Percentiles rank a stretch among this genome's conserved stretches.
These are phyloP conservation scores for Zapornia atra DNA, from an alignment of 2,113 vertebrate genomes.

Conservation along the genomic window DNA sequence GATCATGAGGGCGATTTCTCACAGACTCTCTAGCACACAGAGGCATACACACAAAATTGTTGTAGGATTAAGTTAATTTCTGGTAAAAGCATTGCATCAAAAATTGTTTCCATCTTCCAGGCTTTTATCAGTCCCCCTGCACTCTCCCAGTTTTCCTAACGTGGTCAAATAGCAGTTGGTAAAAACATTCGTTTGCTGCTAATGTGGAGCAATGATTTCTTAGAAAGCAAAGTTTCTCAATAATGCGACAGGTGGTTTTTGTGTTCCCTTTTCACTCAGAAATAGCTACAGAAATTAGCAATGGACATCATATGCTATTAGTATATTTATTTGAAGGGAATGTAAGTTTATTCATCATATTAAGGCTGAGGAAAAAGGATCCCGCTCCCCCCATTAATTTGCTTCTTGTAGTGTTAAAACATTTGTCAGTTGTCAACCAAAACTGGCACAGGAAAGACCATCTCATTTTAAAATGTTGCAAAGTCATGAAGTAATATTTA, in stretches of 20 bases:
- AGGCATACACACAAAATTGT: background rate
- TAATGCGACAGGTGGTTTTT: background rate
- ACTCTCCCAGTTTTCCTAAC: background rate
- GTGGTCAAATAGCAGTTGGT: background rate
- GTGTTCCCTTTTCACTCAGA: background rate
- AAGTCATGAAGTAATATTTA: background rate
- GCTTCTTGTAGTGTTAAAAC: background rate
- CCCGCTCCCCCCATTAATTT: background rate
- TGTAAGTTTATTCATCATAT: background rate
- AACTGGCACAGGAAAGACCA: background rate
- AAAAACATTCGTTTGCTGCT: background rate
- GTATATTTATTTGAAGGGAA: background rate
- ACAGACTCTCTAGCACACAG: background rate
- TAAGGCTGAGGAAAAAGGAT: background rate
- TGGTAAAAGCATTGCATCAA: background rate
- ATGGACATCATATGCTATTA: background rate
- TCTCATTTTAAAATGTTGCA: background rate
- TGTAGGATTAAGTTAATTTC: background rate
- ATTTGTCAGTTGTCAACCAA: background rate
- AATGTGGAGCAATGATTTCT: background rate
- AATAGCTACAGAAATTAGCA: background rate
- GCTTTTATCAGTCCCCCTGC: background rate
- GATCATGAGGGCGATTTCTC: background rate
- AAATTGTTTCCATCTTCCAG: background rate
- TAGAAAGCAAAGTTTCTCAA: background rate